phyloP scores from a whole-genome alignment of 2,888 invertebrate species.

The Watsonalla cultraria region DNA sequence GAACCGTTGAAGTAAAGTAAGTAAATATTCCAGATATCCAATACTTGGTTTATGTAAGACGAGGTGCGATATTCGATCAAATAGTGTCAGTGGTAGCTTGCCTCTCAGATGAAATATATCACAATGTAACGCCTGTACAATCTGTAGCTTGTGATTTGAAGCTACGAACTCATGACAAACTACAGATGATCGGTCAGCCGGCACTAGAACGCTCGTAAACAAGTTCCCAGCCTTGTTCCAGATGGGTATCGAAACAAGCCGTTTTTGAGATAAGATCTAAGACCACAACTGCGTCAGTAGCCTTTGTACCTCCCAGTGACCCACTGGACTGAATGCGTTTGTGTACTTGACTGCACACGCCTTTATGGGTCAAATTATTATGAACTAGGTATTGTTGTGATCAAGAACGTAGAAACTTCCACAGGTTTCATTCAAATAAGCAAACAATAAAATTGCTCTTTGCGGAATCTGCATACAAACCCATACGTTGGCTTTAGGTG shows the following conservation, averaged over 20 bases:
- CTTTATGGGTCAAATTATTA: constrained; percentile 17
- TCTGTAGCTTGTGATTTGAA: constrained; percentile 21
- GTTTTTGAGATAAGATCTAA: constrained; percentile 7
- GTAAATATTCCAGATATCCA: constrained; percentile 11
- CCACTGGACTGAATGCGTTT: constrained; percentile 33
- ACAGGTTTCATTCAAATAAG: not conserved
- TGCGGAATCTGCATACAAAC: not conserved
- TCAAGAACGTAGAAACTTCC: constrained; percentile 3
- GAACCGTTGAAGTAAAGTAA: not conserved
- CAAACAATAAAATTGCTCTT: not conserved
- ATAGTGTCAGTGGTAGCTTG: constrained; percentile 16
- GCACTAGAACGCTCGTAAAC: constrained; percentile 1
- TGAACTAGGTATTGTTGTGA: constrained; percentile 10
- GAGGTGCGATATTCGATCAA: constrained; percentile 12
- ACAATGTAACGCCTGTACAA: constrained; percentile 24
- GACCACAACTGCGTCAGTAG: constrained; percentile 16
- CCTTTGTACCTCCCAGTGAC: constrained; percentile 32
- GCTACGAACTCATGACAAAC: constrained; percentile 36
- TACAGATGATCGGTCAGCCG: constrained; percentile 27
- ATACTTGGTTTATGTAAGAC: constrained; percentile 19
- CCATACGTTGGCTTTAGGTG: not conserved
- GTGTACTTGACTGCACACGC: constrained; percentile 23
- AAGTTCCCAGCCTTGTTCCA: constrained; percentile 1
- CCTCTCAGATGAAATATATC: constrained; percentile 17
- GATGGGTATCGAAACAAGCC: constrained; percentile 18